Evolutionary conservation across 2,113 vertebrate species (phyloP), one percentile per base, ranked within the genome.

Genomic region (Melanerpes formicivorus): DNA sequence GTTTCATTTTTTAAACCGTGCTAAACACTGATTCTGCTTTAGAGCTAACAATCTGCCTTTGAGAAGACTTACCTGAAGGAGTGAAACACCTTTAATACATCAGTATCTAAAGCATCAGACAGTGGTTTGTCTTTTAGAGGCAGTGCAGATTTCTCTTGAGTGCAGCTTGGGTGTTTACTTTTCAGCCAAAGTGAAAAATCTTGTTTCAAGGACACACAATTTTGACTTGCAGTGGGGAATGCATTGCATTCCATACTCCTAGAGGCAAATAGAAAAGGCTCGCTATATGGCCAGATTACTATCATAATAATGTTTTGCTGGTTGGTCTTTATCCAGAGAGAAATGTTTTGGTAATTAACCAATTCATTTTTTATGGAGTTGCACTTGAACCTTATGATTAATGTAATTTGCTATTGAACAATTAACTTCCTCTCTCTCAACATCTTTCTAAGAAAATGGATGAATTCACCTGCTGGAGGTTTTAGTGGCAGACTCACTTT

Each of bases 161-260:
- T 37, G 11, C 8, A 63, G 23, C 8, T 22, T 3, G 14, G 8
- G 3, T 6, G 5, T 34, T 91, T 34, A 18, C 29, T 75, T 74
- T 29, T 32, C 34, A 87, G n/a, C 21, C 74, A 0, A 42, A 78
- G 34, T 37, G 26, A 74, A 58, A 50, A 71, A 25, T 62, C 17
- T 21, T 18, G 25, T 67, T 84, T 63, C 22, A 59, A 17, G 62
- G 18, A 40, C 54, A 26, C 11, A 25, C n/a, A 25, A 16, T 77
- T 70, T 73, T 73, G n/a, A 23, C 27, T 67, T 50, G 22, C 29
- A 50, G 5, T 27, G n/a, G 34, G 15, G 60, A 80, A 56, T n/a
- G 8, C 25, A 84, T 58, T 1, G 2, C 67, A 19, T 18, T 10
- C 27, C 6, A 2, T 34, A 6, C 8, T 56, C 0, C 0, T 18